A percentile compares a stretch with the other conserved stretches of the same genome.
Conservation (phyloP, 2,888 invertebrate species). For the Spodoptera picta region DNA sequence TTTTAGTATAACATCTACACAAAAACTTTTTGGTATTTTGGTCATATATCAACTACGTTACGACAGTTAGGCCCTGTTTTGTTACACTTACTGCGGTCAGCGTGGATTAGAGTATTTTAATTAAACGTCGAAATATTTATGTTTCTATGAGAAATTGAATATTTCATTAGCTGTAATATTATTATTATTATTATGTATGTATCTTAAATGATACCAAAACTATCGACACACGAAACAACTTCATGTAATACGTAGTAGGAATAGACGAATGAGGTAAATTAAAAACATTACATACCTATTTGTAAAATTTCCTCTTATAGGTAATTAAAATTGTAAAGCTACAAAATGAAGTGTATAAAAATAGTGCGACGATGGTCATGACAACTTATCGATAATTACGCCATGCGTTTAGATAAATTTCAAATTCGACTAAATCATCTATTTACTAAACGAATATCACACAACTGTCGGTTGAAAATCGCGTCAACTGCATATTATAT, state of each 20-base stretch:
- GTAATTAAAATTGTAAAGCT: slow-evolving; percentile 70
- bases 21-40: slow-evolving; percentile 71
- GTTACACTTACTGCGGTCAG: slow-evolving; percentile 56
- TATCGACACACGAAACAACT: slow-evolving; percentile 70
- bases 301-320: slow-evolving; percentile 63
- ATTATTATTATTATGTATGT: slow-evolving; percentile 37
- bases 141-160: slow-evolving; percentile 61
- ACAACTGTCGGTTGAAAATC: slow-evolving; percentile 66
- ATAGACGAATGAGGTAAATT: slow-evolving; percentile 81
- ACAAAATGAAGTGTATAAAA: slow-evolving; percentile 74
- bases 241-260: slow-evolving; percentile 75
- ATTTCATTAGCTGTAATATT: slow-evolving; percentile 55
- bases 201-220: slow-evolving; percentile 75
- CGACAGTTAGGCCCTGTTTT: slow-evolving; percentile 78
- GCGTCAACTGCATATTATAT: slow-evolving; percentile 46
- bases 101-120: slow-evolving; percentile 56
- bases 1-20: slow-evolving; percentile 74
- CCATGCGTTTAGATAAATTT: slow-evolving; percentile 74
- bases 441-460: slow-evolving; percentile 79
- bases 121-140: slow-evolving; percentile 53
- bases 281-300: slow-evolving; percentile 68
- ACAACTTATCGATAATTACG: slow-evolving; percentile 69
- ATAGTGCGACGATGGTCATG: slow-evolving; percentile 72
- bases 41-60: slow-evolving; percentile 71
- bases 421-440: slow-evolving; percentile 76